Evolutionary conservation across 2,797 vertebrate genomes (phyloP), one percentile per base, ranked within the genome.

Genomic region (Eleutherodactylus coqui): DNA sequence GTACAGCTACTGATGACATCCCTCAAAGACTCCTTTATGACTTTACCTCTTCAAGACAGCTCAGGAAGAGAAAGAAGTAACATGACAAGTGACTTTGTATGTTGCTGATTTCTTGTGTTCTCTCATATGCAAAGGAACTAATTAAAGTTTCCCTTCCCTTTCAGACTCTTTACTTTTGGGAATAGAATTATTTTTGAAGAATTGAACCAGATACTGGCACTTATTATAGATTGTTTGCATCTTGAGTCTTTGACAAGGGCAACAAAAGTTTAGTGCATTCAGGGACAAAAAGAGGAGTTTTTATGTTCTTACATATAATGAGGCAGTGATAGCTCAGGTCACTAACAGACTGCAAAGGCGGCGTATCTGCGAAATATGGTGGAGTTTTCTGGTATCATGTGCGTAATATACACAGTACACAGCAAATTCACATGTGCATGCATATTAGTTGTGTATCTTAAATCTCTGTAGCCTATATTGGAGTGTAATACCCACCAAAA

Each of bases 61-160:
- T 41, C 32, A 72, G 16, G 60, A 38, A 67, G 53, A 75, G 62
- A 60, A 60, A 75, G 38, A 77, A 86, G 45, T 36, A 27, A 82
- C 51, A 27, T 82, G 79, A 76, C 85, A 82, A 82, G 79, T 83
- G 60, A n/a, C 70, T 69, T 86, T 86, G 53, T 78, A 78, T 82
- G 60, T 55, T 82, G 45, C 60, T 55, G 58, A 82, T 86, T 69
- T 86, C 62, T 67, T 86, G 51, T 80, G 70, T 86, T 86, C 72
- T 70, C 10, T 86, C 53, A 34, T 64, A 82, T 86, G 70, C 79
- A 83, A 72, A 83, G 80, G 27, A 78, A 77, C 85, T 86, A 83
- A 86, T 86, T 83, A 86, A 77, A 83, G 60, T 67, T 83, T 86
- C 27, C 47, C 49, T 82, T 77, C 72, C 45, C 21, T 81, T 76